Base-by-base conservation (phyloP, 1,140 invertebrate genomes). In the Drosophila pruinosa region DNA sequence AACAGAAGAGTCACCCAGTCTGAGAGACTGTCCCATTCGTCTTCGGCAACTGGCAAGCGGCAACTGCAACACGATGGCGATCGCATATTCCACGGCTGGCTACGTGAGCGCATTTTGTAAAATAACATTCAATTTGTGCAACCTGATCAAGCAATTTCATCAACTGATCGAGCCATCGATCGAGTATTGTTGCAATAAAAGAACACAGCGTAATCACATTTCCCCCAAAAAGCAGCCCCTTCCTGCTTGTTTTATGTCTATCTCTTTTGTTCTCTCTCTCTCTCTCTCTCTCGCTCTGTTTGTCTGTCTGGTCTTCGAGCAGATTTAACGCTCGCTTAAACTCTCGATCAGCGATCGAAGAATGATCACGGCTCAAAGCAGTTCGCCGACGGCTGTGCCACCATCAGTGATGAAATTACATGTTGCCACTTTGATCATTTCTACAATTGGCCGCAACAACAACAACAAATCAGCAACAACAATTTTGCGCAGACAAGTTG, bases 51-150 rank as follows among this genome's bases (percentile, higher is more conserved):
- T 31, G 45, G 28, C 22, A 47, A 15, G 10, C 31, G 6, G 14
- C 3, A 43, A 43, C 15, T 43, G 14, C 14, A 41, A 7, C 38
- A 17, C 10, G 17, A 48, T 52, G 47, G 61, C 47, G 39, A 53
- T 70, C 39, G 77, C 68, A 74, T 72, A 68, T 72, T 65, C 70
- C 78, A 76, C 78, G 69, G 67, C 64, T 77, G 62, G 74, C 62
- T 89, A 90, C 88, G 88, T 90, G 88, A 48, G 75, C 68, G 75
- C 88, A 86, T 79, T 89, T 90, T 78, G 53, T 69, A 88, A 88
- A 90, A 90, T 90, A 90, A 90, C 88, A 90, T 89, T 90, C 88
- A 90, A 90, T 90, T 90, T 90, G 88, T 90, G 76, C 68, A 82
- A 89, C 72, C 86, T 89, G 86, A 89, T 88, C 82, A 80, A 83